Percentiles rank a stretch among this genome's conserved stretches.
phyloP scores from a whole-genome alignment of 2,888 invertebrate genomes.

The Sphaeridia pumilis region DNA sequence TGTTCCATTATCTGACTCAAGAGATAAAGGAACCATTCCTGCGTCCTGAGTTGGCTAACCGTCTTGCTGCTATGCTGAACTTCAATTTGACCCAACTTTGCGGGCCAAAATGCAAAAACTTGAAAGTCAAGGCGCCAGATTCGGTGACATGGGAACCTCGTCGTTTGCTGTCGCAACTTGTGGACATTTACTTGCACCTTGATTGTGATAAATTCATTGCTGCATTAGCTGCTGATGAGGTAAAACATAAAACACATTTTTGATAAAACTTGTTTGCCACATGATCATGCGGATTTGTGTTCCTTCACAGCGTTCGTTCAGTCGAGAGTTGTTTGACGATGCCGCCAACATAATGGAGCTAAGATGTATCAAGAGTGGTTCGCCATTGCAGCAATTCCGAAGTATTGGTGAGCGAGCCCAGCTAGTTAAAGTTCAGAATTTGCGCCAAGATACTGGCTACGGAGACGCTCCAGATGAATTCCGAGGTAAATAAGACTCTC shows the following conservation, averaged over 20 bases:
- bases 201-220: slow-evolving; percentile 82
- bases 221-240: slow-evolving; percentile 91
- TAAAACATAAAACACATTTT: too few relatives aligned
- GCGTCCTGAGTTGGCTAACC: slow-evolving; percentile 79
- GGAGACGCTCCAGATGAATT: slow-evolving; percentile 95
- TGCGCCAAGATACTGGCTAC: slow-evolving; percentile 79
- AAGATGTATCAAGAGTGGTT: slow-evolving; percentile 67
- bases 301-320: slow-evolving; percentile 69
- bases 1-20: slow-evolving; percentile 92
- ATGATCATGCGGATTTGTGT: too few relatives aligned
- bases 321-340: slow-evolving; percentile 81
- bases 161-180: slow-evolving; percentile 75
- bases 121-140: slow-evolving; percentile 83
- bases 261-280: too few relatives aligned
- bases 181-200: slow-evolving; percentile 93
- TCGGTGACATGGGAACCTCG: slow-evolving; percentile 98
- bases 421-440: slow-evolving; percentile 59
- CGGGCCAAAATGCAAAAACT: slow-evolving; percentile 81
- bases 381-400: slow-evolving; percentile 75
- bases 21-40: slow-evolving; percentile 92
- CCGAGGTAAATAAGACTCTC: too few relatives aligned
- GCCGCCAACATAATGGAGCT: slow-evolving; percentile 72
- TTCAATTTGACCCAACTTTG: slow-evolving; percentile 94
- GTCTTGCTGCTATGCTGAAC: slow-evolving; percentile 95
- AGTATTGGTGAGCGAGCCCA: slow-evolving; percentile 60